These are phyloP conservation scores for Apis cerana DNA, from an alignment of 1,140 invertebrate genomes.

Conservation along the genomic window DNA sequence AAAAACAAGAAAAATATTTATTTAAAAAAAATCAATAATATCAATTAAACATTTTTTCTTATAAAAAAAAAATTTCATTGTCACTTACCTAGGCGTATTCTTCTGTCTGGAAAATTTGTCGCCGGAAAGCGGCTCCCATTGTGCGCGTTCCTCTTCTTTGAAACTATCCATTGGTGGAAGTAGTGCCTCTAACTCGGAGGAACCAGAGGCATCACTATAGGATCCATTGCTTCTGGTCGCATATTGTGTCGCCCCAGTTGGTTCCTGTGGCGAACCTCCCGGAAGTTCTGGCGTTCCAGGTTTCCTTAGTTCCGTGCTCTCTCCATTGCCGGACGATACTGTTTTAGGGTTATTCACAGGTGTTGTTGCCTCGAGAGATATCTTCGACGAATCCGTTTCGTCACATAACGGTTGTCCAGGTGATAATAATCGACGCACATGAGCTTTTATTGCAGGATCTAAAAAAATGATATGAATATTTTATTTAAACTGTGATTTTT, in stretches of 20 bases:
- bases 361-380: slow-evolving; percentile 22
- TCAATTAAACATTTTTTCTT: neutral
- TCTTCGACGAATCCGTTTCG: slow-evolving; percentile 58
- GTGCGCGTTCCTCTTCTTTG: slow-evolving; percentile 81
- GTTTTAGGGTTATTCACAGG: slow-evolving; percentile 59
- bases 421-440: slow-evolving; percentile 88
- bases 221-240: slow-evolving; percentile 79
- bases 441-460: slow-evolving; percentile 93
- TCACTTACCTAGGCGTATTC: slow-evolving; percentile 76
- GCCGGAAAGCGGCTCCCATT: slow-evolving; percentile 81
- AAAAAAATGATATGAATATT: slow-evolving; percentile 42
- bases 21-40: too few relatives aligned
- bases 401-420: slow-evolving; percentile 79
- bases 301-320: slow-evolving; percentile 66
- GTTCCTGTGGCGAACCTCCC: slow-evolving; percentile 63
- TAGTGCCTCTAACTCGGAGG: slow-evolving; percentile 79
- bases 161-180: slow-evolving; percentile 80
- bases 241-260: slow-evolving; percentile 54
- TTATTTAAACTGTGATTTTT: neutral
- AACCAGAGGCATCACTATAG: slow-evolving; percentile 78
- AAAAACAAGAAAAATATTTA: too few relatives aligned
- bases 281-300: slow-evolving; percentile 67
- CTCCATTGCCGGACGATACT: slow-evolving; percentile 66
- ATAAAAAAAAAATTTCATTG: neutral
- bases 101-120: slow-evolving; percentile 79